Evolutionary conservation across 2,888 invertebrate species (phyloP), one percentile per base, ranked within the genome.

Genomic region (Clusia tigrina): DNA sequence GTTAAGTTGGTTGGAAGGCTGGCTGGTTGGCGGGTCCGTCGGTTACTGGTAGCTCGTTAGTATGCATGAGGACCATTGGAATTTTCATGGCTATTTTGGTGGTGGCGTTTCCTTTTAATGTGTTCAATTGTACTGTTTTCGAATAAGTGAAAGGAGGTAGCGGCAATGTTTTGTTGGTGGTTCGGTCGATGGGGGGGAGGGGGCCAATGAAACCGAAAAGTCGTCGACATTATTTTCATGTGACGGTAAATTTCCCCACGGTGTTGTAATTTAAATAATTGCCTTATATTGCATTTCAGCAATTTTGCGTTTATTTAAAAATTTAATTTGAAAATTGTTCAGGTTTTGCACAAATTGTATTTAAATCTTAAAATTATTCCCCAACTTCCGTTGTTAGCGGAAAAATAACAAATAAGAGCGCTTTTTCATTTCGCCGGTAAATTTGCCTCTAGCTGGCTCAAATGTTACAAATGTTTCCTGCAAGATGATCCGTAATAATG

Each of bases 41-140:
- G 51, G 48, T n/a, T n/a, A n/a, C 25, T 18, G 24, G 15, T 54
- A 58, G 65, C 63, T 70, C 65, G 66, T 70, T 69, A 70, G 70
- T 70, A 69, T 67, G 69, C 69, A 69, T 70, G 64, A 66, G 60
- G 61, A 67, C 65, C 65, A 66, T 67, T 65, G 55, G 59, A 65
- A 60, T 62, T 62, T 70, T 69, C 63, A 69, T 69, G 65, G 66
- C 63, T 63, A 65, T 58, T 66, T 64, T 64, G 64, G 62, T 66
- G 56, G 32, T 32, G 37, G 46, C 67, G 32, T 58, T n/a, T n/a
- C n/a, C n/a, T 58, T 67, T 66, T 62, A 62, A 60, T 68, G 65
- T 58, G 38, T 65, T 66, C 66, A 67, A 66, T 69, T 69, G 66
- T 64, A 65, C 64, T 70, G 66, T 64, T 64, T 62, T 62, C 62